Conservation (phyloP, 2,888 invertebrate species). For the Netelia fuscicornis region DNA sequence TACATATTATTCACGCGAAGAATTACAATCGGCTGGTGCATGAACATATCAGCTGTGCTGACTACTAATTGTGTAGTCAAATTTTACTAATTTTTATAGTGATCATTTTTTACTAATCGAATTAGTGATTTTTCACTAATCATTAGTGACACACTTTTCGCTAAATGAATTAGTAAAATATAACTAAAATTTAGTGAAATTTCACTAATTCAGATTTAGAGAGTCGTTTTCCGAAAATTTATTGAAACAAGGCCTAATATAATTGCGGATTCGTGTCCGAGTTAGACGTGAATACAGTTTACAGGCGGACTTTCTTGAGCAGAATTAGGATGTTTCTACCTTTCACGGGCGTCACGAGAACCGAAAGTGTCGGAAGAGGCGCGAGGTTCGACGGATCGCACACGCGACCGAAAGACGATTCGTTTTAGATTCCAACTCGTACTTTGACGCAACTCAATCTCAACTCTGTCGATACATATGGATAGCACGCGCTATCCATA, state of each 20-base stretch:
- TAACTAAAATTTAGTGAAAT: too few species aligned
- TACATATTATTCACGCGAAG: too few species aligned
- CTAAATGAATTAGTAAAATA: too few species aligned
- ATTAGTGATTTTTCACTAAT: too few species aligned
- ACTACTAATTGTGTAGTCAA: too few species aligned
- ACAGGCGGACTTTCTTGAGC: neutral
- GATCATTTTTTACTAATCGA: too few species aligned
- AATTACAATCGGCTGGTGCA: too few species aligned
- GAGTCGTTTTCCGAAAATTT: constrained; percentile 1
- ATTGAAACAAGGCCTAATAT: constrained; percentile 37
- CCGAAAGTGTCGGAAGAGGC: constrained; percentile 1
- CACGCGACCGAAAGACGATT: constrained; percentile 4
- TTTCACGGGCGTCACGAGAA: constrained; percentile 11
- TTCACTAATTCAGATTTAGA: too few species aligned
- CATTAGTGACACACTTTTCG: too few species aligned
- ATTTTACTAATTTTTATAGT: too few species aligned
- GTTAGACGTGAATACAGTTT: neutral
- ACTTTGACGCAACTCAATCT: constrained; percentile 20
- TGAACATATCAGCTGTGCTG: too few species aligned
- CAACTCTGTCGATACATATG: too few species aligned
- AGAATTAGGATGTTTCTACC: constrained; percentile 26
- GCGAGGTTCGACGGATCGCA: constrained; percentile 1
- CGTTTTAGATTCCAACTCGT: constrained; percentile 25
- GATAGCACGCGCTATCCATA: constrained; percentile 4
- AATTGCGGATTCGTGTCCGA: neutral